Evolutionary conservation across 2,113 vertebrate species (phyloP).

Genomic region (Sterrhoptilus dennistouni): DNA sequence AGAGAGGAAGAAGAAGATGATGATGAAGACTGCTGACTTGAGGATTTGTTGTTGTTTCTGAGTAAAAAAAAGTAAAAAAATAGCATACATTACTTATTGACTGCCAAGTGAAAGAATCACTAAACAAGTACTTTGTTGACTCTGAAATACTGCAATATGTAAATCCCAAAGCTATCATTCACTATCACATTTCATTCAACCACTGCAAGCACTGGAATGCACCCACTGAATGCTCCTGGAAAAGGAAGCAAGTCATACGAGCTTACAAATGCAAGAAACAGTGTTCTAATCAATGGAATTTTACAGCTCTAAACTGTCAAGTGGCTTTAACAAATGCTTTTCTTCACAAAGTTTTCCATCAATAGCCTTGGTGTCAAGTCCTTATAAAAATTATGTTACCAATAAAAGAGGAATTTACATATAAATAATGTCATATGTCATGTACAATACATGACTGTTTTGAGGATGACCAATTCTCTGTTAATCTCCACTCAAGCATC

Average conservation of each 20-base stretch:
- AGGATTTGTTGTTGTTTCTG: conserved; percentile 94
- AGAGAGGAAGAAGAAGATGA: conserved; percentile 96
- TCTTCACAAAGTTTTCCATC: background rate
- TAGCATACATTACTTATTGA: background rate
- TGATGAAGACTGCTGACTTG: conserved; percentile 92
- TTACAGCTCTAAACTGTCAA: background rate
- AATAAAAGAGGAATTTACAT: conserved; percentile 3
- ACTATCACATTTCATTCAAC: background rate
- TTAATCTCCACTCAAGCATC: background rate
- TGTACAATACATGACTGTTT: background rate
- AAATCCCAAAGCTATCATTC: background rate
- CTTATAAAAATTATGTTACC: background rate
- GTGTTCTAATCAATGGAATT: background rate
- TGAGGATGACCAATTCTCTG: background rate
- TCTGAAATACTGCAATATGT: background rate
- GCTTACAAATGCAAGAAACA: background rate
- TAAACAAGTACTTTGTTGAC: background rate
- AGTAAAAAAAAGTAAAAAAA: background rate
- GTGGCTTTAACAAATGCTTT: background rate
- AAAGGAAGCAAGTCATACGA: background rate
- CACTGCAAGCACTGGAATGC: background rate
- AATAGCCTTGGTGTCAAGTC: background rate
- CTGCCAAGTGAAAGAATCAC: background rate
- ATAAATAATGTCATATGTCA: background rate
- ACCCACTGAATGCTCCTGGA: background rate